Evolutionary conservation across 2,888 invertebrate genomes (phyloP).

Genomic region (Epirrhoe tristata): DNA sequence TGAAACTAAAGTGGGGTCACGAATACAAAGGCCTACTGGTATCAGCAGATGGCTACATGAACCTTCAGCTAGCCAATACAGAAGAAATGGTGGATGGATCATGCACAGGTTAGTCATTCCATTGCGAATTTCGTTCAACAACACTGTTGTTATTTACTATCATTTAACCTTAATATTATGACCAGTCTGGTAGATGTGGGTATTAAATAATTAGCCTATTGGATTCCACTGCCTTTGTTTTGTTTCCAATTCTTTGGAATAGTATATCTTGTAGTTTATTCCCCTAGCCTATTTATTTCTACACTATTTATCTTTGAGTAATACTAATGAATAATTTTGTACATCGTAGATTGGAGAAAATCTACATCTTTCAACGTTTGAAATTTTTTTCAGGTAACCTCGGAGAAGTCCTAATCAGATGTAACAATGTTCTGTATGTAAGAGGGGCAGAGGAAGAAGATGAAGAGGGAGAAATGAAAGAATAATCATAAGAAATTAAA

Average conservation of each 20-base stretch:
- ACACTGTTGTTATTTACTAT: not conserved
- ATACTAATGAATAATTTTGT: not conserved
- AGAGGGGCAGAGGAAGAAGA: conserved; percentile 98
- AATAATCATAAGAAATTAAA: conserved; percentile 76
- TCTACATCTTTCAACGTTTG: too few relatives aligned
- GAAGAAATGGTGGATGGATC: conserved; percentile 98
- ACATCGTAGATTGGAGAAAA: not conserved
- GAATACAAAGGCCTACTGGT: conserved; percentile 99
- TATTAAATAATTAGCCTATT: too few relatives aligned
- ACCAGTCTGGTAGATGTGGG: too few relatives aligned
- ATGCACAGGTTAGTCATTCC: conserved; percentile 88
- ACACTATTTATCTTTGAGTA: too few relatives aligned
- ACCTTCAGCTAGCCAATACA: conserved; percentile 98
- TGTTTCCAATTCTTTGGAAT: too few relatives aligned
- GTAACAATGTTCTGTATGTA: conserved; percentile 98
- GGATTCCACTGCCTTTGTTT: too few relatives aligned
- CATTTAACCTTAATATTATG: not conserved
- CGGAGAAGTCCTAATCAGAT: conserved; percentile 98
- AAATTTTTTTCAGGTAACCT: conserved; percentile 87
- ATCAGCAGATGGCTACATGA: conserved; percentile 99
- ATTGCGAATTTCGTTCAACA: not conserved
- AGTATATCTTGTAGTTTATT: too few relatives aligned
- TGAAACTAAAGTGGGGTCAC: conserved; percentile 99
- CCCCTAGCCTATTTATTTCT: too few relatives aligned
- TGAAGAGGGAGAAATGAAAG: conserved; percentile 98